Conservation (phyloP, 2,888 invertebrate genomes). For the Eristalis arbustorum region DNA sequence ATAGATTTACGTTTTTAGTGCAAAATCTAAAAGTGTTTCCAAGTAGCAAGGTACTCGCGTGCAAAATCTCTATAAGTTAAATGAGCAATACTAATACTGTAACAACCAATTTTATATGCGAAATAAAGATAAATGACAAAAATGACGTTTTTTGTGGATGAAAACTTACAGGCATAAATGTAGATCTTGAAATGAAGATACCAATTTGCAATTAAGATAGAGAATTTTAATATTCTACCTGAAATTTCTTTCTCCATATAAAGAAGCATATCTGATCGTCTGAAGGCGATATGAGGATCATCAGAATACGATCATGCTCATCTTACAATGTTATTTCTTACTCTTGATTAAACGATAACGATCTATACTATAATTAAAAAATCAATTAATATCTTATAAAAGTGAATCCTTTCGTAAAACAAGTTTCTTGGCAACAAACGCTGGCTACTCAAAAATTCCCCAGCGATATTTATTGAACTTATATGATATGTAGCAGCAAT, state of each 20-base stretch:
- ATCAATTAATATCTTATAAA: slow-evolving; percentile 66
- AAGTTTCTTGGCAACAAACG: slow-evolving; percentile 51
- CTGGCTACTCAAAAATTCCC: background rate
- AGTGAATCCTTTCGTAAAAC: slow-evolving; percentile 59
- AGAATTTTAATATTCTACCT: background rate
- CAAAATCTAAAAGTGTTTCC: too few relatives aligned
- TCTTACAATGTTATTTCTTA: slow-evolving; percentile 66
- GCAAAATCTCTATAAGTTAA: too few relatives aligned
- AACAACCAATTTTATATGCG: too few relatives aligned
- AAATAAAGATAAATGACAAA: too few relatives aligned
- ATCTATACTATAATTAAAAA: slow-evolving; percentile 68
- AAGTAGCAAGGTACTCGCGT: too few relatives aligned
- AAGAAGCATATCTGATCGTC: slow-evolving; percentile 14
- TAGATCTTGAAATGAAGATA: background rate
- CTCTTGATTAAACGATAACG: slow-evolving; percentile 63
- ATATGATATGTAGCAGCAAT: background rate
- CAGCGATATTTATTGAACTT: background rate
- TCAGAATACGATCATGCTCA: slow-evolving; percentile 57
- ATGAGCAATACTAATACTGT: too few relatives aligned
- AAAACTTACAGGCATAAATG: background rate
- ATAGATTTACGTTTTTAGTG: background rate
- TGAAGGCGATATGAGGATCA: slow-evolving; percentile 27
- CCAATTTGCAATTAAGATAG: background rate
- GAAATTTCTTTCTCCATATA: background rate
- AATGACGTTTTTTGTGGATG: too few relatives aligned